Base-by-base conservation (phyloP, 2,888 invertebrate genomes). In the Ormyrus rosae region DNA sequence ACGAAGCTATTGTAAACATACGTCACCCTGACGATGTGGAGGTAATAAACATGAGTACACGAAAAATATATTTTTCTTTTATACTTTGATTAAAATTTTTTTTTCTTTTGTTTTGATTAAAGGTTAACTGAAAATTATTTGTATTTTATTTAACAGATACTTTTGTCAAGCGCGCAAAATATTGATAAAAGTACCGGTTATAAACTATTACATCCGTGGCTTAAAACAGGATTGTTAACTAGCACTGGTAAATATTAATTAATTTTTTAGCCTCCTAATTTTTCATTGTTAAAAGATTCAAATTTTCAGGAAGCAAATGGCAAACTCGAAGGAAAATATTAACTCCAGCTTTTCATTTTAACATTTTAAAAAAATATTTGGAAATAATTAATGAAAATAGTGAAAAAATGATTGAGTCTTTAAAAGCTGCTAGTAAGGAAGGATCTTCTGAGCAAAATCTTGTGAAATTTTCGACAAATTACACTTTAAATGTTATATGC, bases 311-410 rank as follows among this genome's bases (percentile, higher is more conserved):
- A 48, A 68, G 84, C 13, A 94, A 94, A 88, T 94, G 94, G 94
- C 92, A 92, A 63, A 86, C 89, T 0, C 91, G 94, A n/a, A 89
- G 94, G 69, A 94, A 93, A 87, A 91, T 94, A 80, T 86, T 94
- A n/a, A 94, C 94, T 0, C 93, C 94, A 0, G 93, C 94, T 0
- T 94, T 94, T 85, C 94, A 94, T 85, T 94, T 94, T 81, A 94
- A 93, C 84, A 92, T 94, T 69, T 86, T 94, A 7, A 91, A 92
- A 65, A 87, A 90, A 63, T 92, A 92, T 81, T 79, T 87, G 55
- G 84, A 86, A 0, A 87, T 91, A 9, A 89, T 93, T 11, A 87
- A 90, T 60, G 92, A 92, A 68, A 92, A 92, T 55, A 87, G 90
- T 9, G 87, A 89, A 48, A 90, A 89, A 58, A 84, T 92, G 69